Evolutionary conservation across 2,113 vertebrate species (phyloP).

Genomic region (Strix uralensis): DNA sequence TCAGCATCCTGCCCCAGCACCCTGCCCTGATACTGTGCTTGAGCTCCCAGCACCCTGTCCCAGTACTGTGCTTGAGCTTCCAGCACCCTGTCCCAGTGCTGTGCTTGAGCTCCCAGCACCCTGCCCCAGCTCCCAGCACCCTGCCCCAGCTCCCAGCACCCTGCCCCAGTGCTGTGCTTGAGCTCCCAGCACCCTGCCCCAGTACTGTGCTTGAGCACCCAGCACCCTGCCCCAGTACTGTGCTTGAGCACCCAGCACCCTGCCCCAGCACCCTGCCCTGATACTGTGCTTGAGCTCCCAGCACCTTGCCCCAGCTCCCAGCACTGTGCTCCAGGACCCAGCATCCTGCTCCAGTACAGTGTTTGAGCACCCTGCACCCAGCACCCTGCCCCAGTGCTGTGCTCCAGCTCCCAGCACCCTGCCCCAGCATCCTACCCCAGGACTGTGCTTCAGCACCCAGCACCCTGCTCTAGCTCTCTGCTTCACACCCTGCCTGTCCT

Average conservation of each 20-base stretch:
- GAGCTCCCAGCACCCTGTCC: accelerated
- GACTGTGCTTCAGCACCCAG: no score
- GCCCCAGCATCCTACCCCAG: no score
- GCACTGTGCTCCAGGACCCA: no score
- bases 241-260: no score
- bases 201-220: no score
- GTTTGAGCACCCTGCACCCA: not conserved
- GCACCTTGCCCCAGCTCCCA: not conserved
- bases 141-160: not conserved
- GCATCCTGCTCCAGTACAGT: no score
- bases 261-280: no score
- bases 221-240: not conserved
- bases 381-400: not conserved
- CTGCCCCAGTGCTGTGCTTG: not conserved
- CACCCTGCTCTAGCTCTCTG: no score
- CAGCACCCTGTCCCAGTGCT: not conserved
- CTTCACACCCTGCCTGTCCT: no score
- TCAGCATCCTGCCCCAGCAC: not conserved
- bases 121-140: not conserved
- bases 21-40: not conserved
- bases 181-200: not conserved
- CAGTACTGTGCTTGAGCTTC: not conserved
- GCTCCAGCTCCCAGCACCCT: no score
- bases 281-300: not conserved
- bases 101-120: not conserved